Percentiles rank a stretch among this genome's conserved stretches.
These are phyloP conservation scores for Chalcis sispes DNA, from an alignment of 2,888 invertebrate species.

Conservation along the genomic window DNA sequence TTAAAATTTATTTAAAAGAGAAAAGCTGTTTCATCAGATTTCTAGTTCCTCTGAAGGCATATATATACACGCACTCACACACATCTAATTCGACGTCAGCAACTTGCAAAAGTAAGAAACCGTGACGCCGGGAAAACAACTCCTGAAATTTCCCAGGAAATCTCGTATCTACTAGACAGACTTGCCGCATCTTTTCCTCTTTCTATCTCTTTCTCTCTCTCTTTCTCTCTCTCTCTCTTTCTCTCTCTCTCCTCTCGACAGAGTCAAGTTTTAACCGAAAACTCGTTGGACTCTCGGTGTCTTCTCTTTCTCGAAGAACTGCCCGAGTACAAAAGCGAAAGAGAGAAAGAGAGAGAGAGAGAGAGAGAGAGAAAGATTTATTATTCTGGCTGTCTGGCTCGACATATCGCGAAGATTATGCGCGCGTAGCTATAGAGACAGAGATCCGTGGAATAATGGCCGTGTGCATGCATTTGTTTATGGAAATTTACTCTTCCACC, in stretches of 20 bases:
- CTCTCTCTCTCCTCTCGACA: neutral
- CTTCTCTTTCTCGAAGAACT: neutral
- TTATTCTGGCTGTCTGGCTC: constrained; percentile 54
- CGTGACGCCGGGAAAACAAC: constrained; percentile 13
- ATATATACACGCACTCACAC: constrained; percentile 17
- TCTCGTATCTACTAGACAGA: too few relatives aligned
- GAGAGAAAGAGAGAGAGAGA: neutral
- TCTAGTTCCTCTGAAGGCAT: too few relatives aligned
- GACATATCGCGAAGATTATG: constrained; percentile 53
- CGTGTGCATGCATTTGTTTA: constrained; percentile 51
- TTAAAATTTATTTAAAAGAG: too few relatives aligned
- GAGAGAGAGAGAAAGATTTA: constrained; percentile 46
- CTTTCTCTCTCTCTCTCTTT: too few relatives aligned
- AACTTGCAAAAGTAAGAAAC: constrained; percentile 17
- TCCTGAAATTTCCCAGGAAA: neutral
- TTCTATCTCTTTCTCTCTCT: neutral
- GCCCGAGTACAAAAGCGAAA: neutral
- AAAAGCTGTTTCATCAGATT: too few relatives aligned
- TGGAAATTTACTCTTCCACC: constrained; percentile 46
- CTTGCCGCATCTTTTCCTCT: too few relatives aligned
- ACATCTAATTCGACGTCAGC: neutral
- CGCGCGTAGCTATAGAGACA: constrained; percentile 22
- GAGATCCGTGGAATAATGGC: constrained; percentile 42
- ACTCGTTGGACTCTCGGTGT: constrained; percentile 41
- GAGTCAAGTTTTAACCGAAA: constrained; percentile 52